Evolutionary conservation across 2,797 vertebrate genomes (phyloP).

Genomic region (Loris lydekkerianus): DNA sequence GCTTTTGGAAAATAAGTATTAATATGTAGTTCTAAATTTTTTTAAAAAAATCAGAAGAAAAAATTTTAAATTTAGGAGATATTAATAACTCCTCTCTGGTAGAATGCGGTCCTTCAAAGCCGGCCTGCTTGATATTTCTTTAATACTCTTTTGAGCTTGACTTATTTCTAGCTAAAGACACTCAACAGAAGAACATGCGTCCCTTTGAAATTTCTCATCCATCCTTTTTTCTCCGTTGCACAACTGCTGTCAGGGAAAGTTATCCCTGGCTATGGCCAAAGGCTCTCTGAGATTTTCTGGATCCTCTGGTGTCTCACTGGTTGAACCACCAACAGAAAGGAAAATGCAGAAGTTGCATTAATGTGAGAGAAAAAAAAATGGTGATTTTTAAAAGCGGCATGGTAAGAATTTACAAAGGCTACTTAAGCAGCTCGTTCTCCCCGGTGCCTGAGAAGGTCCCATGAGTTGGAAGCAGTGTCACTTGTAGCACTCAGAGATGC

Average conservation of each 20-base stretch:
- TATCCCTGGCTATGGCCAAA: background rate
- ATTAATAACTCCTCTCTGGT: background rate
- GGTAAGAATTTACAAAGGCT: background rate
- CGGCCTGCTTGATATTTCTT: background rate
- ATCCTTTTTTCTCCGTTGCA: background rate
- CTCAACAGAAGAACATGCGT: conserved; percentile 31
- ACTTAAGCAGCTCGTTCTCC: background rate
- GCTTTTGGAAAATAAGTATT: background rate
- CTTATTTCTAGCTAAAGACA: background rate
- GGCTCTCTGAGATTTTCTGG: background rate
- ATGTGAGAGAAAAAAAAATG: background rate
- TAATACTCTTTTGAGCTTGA: background rate
- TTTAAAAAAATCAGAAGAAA: conserved; percentile 4
- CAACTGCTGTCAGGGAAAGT: background rate
- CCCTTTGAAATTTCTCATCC: background rate
- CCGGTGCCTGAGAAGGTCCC: background rate
- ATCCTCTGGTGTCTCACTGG: background rate
- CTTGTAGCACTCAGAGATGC: background rate
- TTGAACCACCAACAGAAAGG: background rate
- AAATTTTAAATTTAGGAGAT: background rate
- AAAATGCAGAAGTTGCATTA: background rate
- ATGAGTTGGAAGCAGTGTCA: background rate
- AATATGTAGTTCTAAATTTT: background rate
- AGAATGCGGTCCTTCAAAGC: background rate
- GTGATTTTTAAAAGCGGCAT: conserved; percentile 44